Evolutionary conservation across 2,888 invertebrate genomes (phyloP).

Genomic region (Melieria crassipennis): DNA sequence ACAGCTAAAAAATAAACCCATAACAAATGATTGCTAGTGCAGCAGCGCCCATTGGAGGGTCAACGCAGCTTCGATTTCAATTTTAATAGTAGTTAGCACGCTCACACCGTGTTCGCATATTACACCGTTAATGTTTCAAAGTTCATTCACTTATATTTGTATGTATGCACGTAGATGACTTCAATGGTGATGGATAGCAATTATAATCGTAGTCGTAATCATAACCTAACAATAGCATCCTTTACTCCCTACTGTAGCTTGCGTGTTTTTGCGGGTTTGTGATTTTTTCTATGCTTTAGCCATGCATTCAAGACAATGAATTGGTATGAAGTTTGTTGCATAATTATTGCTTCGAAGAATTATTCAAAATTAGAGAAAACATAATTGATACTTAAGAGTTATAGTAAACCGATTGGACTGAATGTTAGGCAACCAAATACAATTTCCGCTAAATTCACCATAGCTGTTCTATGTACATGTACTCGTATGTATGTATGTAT

Average conservation of each 20-base stretch:
- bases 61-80: too few relatives aligned
- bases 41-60: too few relatives aligned
- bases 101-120: too few relatives aligned
- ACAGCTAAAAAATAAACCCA: too few relatives aligned
- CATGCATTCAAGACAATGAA: too few relatives aligned
- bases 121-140: too few relatives aligned
- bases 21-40: too few relatives aligned
- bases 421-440: too few relatives aligned
- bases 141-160: not conserved
- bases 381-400: not conserved
- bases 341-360: conserved; percentile 15
- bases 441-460: too few relatives aligned
- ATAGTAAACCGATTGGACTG: conserved; percentile 21
- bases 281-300: conserved; percentile 5
- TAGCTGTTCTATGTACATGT: not conserved
- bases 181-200: too few relatives aligned
- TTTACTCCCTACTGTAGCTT: conserved; percentile 36
- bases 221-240: conserved; percentile 45
- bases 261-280: conserved; percentile 42
- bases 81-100: too few relatives aligned
- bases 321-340: conserved; percentile 6
- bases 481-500: conserved; percentile 11
- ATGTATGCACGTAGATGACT: conserved; percentile 29
- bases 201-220: too few relatives aligned
- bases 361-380: not conserved